phyloP scores from a whole-genome alignment of 53 echinoderm and acorn worm genomes.

The Apostichopus leukothele region DNA sequence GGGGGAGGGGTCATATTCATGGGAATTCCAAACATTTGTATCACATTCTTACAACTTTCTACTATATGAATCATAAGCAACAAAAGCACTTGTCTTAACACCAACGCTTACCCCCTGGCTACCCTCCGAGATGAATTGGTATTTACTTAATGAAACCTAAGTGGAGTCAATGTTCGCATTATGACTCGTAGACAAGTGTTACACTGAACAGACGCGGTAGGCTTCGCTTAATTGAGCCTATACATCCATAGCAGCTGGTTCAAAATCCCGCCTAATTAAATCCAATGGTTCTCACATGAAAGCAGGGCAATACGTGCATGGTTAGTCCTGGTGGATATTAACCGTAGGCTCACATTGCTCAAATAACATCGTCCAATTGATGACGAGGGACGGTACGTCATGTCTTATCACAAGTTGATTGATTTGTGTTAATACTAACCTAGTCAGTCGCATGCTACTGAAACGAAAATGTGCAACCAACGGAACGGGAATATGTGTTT shows the following conservation, averaged over 20 bases:
- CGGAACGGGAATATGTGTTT: neutral
- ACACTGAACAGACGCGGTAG: neutral
- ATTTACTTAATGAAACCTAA: conserved; percentile 10
- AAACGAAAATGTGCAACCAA: too few species aligned
- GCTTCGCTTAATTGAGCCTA: conserved; percentile 7
- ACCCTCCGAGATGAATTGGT: neutral
- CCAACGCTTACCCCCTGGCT: neutral
- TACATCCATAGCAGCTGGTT: conserved; percentile 7
- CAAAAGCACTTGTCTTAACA: neutral
- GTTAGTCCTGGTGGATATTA: neutral
- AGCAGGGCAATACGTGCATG: neutral
- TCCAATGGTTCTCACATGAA: conserved; percentile 3
- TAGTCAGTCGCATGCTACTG: neutral
- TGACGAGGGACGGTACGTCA: neutral
- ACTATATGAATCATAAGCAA: neutral
- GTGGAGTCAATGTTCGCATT: neutral
- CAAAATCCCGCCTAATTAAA: conserved; percentile 5
- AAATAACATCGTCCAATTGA: neutral
- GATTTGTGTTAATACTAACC: conserved; percentile 5
- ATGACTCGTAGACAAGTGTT: neutral
- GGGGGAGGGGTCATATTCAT: neutral
- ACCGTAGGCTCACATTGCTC: neutral
- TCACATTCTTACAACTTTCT: neutral
- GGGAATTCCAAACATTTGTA: neutral
- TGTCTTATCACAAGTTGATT: neutral